These are phyloP conservation scores for Cryptoleucopteryx plumbea DNA, from an alignment of 2,113 vertebrate species.

Conservation along the genomic window DNA sequence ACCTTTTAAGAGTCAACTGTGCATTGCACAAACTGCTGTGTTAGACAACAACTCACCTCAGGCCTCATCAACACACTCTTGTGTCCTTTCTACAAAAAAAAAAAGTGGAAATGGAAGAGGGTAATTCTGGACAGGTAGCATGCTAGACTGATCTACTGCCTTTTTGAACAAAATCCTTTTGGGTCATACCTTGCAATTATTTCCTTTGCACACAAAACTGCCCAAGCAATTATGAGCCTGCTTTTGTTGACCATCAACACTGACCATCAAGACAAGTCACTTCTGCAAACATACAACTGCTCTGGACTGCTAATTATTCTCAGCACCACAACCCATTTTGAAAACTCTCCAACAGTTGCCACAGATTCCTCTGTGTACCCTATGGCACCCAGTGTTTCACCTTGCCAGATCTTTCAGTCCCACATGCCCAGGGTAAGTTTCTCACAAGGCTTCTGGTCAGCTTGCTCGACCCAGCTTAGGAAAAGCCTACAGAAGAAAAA, in stretches of 20 bases:
- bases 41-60: background rate
- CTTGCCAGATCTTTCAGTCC: background rate
- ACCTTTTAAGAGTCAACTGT: background rate
- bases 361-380: background rate
- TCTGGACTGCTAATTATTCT: background rate
- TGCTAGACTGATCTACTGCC: background rate
- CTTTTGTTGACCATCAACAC: background rate
- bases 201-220: background rate
- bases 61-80: background rate
- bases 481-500: background rate
- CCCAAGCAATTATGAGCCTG: background rate
- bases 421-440: background rate
- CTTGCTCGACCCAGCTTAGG: background rate
- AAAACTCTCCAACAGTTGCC: background rate
- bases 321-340: background rate
- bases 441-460: background rate
- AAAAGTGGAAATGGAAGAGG: background rate
- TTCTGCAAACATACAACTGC: background rate
- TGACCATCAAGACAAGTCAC: background rate
- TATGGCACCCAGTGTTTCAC: background rate
- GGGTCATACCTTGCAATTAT: background rate
- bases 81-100: background rate
- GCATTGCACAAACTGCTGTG: background rate
- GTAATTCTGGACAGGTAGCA: background rate
- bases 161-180: background rate